phyloP scores from a whole-genome alignment of 2,113 vertebrate species.

The Elephantulus edwardii region DNA sequence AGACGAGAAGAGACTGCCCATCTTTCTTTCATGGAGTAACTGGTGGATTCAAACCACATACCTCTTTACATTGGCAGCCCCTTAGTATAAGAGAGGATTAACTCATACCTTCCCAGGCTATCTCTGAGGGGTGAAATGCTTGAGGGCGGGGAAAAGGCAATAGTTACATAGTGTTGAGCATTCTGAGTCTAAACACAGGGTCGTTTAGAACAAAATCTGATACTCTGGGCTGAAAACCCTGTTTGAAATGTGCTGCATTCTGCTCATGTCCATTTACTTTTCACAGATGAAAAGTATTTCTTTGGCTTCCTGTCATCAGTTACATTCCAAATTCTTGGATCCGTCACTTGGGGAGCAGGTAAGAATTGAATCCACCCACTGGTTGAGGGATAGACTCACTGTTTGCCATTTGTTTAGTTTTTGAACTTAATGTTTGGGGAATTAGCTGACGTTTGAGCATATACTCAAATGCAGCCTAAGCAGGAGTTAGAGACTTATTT shows the following conservation, averaged over 20 bases:
- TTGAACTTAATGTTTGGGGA: background rate
- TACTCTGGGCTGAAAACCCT: background rate
- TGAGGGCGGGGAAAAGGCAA: background rate
- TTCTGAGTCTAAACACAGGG: background rate
- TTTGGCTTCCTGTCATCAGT: conserved; percentile 92
- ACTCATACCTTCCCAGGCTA: background rate
- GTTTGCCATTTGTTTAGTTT: background rate
- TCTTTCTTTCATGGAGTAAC: too few relatives aligned
- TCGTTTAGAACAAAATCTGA: background rate
- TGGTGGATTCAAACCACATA: too few relatives aligned
- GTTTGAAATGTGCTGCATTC: background rate
- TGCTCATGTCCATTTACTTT: conserved; percentile 20
- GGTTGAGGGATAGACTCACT: background rate
- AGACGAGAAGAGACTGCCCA: too few relatives aligned
- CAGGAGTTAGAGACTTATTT: background rate
- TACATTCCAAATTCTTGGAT: conserved; percentile 95
- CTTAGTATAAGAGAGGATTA: background rate
- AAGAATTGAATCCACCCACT: background rate
- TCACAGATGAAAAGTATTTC: conserved; percentile 92
- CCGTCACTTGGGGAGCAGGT: conserved; percentile 94
- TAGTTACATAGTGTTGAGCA: background rate
- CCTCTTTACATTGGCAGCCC: too few relatives aligned
- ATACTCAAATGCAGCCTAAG: background rate
- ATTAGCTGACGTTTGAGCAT: background rate
- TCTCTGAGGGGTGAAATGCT: background rate